These are phyloP conservation scores for Drosophila quasianomalipes DNA, from an alignment of 2,888 invertebrate species.

Conservation along the genomic window DNA sequence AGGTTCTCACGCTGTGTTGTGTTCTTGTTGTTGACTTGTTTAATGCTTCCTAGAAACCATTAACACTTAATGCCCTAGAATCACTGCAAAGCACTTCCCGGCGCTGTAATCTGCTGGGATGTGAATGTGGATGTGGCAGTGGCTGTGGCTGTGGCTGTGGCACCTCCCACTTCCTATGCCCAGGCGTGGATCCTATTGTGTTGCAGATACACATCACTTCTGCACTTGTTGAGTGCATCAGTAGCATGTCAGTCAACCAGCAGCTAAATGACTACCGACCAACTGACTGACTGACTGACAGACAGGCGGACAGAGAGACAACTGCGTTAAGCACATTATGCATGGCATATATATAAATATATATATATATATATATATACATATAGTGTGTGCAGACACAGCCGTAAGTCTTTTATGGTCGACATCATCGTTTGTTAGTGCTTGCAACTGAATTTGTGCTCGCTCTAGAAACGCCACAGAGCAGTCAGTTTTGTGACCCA, in stretches of 20 bases:
- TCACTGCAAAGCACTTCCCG: constrained; percentile 42
- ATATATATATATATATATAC: constrained; percentile 12
- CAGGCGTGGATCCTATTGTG: constrained; percentile 41
- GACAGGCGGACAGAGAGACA: constrained; percentile 13
- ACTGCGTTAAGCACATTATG: constrained; percentile 71
- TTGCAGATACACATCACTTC: constrained; percentile 38
- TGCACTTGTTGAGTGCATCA: constrained; percentile 58
- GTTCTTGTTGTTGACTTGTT: constrained; percentile 20
- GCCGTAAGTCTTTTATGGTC: constrained; percentile 73
- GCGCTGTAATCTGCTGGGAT: constrained; percentile 27
- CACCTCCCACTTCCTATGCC: constrained; percentile 57
- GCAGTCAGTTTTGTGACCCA: constrained; percentile 65
- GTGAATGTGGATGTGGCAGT: constrained; percentile 9
- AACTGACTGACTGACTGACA: constrained; percentile 39
- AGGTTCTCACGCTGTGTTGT: constrained; percentile 40
- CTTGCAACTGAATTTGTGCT: constrained; percentile 48
- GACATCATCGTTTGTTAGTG: constrained; percentile 40
- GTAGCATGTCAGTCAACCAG: constrained; percentile 27
- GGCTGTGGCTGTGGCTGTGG: constrained; percentile 6
- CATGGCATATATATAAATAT: constrained; percentile 35
- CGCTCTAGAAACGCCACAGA: constrained; percentile 69
- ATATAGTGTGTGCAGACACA: constrained; percentile 1
- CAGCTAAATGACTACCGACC: constrained; percentile 34
- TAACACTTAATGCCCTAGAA: constrained; percentile 56
- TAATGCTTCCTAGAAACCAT: constrained; percentile 49